Evolutionary conservation across 2,113 vertebrate species (phyloP), one percentile per base, ranked within the genome.

Genomic region (Peucedramus taeniatus): DNA sequence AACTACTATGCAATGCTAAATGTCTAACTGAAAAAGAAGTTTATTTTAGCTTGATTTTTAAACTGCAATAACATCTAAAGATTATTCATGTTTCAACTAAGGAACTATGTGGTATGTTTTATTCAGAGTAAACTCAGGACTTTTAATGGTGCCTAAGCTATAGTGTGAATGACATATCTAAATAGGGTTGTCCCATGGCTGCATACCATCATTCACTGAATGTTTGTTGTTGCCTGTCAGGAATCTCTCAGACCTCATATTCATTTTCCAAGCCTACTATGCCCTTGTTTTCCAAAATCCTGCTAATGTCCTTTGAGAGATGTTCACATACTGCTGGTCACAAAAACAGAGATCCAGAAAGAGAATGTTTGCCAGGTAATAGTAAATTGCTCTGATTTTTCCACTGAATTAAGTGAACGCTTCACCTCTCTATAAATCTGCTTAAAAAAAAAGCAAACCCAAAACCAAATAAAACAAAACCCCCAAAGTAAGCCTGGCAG

Each of bases 151-250:
- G 75, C 71, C 86, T 95, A 93, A 91, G 93, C 78, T 44, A 87
- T 56, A 95, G 60, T 96, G 90, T 89, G 97, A 98, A 97, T 98
- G 97, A 98, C 96, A 98, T 97, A 96, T 96, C 97, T 97, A 98
- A 98, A 98, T 89, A 98, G 82, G 82, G 93, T 39, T 94, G 53
- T 96, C 94, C 80, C 17, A 13, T 37, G 74, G 93, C 94, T 84
- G 93, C 95, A 94, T 93, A 92, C 94, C 93, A 95, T 95, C 92
- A 95, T 94, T 88, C 90, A 94, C 65, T 24, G 40, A 96, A 89
- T 86, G 57, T 92, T 94, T 77, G 64, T 91, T 93, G 85, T 72
- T 90, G 92, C 95, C 90, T 82, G 89, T 94, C 94, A 96, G 56
- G 68, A 77, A 79, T 95, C 39, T 70, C 56, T 94, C 71, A 69